These are phyloP conservation scores for Coreius guichenoti DNA, from an alignment of 2,797 vertebrate species.

Conservation along the genomic window DNA sequence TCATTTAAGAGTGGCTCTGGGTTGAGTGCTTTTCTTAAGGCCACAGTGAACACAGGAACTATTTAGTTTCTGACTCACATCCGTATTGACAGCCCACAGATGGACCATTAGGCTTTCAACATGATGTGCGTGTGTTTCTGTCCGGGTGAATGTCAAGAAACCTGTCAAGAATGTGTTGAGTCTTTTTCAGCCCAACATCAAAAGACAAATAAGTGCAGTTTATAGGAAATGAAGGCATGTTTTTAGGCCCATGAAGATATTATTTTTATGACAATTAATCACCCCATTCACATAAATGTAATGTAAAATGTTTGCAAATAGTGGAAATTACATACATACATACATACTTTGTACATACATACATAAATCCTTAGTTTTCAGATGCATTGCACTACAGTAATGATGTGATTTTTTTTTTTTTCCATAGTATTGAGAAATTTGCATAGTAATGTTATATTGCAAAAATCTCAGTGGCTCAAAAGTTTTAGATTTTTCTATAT, in stretches of 20 bases:
- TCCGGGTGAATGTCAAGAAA: background rate
- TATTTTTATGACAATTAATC: background rate
- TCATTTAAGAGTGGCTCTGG: slow-evolving; percentile 1
- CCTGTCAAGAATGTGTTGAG: background rate
- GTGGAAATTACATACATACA: background rate
- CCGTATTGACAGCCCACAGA: slow-evolving; percentile 2
- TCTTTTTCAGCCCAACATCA: background rate
- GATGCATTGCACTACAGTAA: background rate
- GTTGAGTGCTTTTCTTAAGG: slow-evolving; percentile 18
- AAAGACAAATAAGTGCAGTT: background rate
- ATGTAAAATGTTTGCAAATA: background rate
- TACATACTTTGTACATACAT: too few relatives aligned
- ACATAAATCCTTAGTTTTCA: background rate
- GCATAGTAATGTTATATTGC: background rate
- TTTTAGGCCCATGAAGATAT: too few relatives aligned
- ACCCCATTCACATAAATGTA: background rate
- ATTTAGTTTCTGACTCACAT: slow-evolving; percentile 1
- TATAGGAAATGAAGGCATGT: background rate
- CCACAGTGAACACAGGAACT: background rate
- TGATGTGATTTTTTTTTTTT: background rate
- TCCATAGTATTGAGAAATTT: background rate
- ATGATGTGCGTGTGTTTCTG: background rate
- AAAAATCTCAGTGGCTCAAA: background rate
- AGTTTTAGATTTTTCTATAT: background rate
- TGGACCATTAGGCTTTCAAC: slow-evolving; percentile 15